Evolutionary conservation across 2,113 vertebrate genomes (phyloP), one percentile per base, ranked within the genome.

Genomic region (Pipa parva): DNA sequence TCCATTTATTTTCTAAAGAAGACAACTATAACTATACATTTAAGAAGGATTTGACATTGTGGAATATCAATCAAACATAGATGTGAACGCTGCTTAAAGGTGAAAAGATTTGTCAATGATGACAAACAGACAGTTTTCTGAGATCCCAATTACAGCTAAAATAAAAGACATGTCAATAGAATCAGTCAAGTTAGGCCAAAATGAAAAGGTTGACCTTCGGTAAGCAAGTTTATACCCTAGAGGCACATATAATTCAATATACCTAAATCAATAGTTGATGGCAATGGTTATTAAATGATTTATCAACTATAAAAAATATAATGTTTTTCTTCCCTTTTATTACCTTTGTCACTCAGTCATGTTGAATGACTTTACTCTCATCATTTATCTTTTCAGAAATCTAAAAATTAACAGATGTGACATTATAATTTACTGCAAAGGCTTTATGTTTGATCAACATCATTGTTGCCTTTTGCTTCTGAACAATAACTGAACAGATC

Each of bases 221-320:
- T 48, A 70, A 50, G 48, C 49, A 70, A 61, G 66, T 52, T 70
- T 61, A 70, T 51, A 58, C 66, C 66, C 66, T 54, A 54, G 57
- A 61, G 66, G 28, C 66, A 70, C 66, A 70, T 70, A 70, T 70
- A 61, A 70, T 70, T 70, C 66, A 70, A 70, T 70, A 61, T 45
- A 60, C 33, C 42, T 33, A 36, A 61, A 70, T 70, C 66, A 70
- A 70, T 70, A 70, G 52, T 45, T 61, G 57, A 70, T 70, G 58
- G 58, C 66, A 29, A 69, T 69, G 51, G 31, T 70, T 70, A 70
- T 70, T 52, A 46, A 70, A 70, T 70, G 66, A 70, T 70, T 70
- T 70, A 70, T 70, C 66, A 70, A 58, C 58, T 61, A 61, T 70
- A 70, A 54, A 52, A 61, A 51, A 51, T 29, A 70, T 61, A 70